These are phyloP conservation scores for Eilema caniola DNA, from an alignment of 2,888 invertebrate species.

Conservation along the genomic window DNA sequence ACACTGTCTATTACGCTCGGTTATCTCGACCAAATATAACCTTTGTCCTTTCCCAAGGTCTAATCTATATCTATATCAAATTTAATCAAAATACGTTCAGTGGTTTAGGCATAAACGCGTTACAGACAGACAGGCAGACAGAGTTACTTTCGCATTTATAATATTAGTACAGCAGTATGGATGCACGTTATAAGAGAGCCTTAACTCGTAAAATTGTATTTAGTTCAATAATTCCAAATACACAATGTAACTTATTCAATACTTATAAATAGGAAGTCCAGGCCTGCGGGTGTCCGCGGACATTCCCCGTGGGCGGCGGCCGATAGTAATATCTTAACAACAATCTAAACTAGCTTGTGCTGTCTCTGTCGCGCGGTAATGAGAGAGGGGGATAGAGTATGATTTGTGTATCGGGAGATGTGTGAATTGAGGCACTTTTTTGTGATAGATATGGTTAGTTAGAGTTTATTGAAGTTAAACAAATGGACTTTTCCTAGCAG, in stretches of 20 bases:
- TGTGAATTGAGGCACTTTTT: slow-evolving; percentile 36
- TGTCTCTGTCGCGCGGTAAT: slow-evolving; percentile 33
- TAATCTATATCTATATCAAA: too few species aligned
- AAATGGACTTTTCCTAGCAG: too few species aligned
- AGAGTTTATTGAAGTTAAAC: too few species aligned
- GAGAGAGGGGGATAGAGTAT: slow-evolving; percentile 27
- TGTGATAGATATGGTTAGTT: too few species aligned
- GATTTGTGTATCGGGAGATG: slow-evolving; percentile 37
- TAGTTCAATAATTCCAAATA: not conserved
- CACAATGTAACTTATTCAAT: slow-evolving; percentile 30
- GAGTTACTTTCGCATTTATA: too few species aligned
- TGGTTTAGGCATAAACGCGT: too few species aligned
- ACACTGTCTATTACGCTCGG: too few species aligned
- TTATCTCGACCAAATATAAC: too few species aligned
- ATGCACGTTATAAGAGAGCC: not conserved
- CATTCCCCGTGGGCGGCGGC: slow-evolving; percentile 65
- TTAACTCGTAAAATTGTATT: slow-evolving; percentile 1
- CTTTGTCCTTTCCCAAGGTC: too few species aligned
- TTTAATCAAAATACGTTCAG: too few species aligned
- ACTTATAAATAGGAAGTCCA: slow-evolving; percentile 60
- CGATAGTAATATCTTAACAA: slow-evolving; percentile 63
- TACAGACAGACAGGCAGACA: too few species aligned
- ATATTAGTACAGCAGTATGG: too few species aligned
- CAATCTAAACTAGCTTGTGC: slow-evolving; percentile 56
- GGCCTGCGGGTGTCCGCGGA: slow-evolving; percentile 43